These are phyloP conservation scores for Leucoptera coffeella DNA, from an alignment of 2,888 invertebrate species.

Conservation along the genomic window DNA sequence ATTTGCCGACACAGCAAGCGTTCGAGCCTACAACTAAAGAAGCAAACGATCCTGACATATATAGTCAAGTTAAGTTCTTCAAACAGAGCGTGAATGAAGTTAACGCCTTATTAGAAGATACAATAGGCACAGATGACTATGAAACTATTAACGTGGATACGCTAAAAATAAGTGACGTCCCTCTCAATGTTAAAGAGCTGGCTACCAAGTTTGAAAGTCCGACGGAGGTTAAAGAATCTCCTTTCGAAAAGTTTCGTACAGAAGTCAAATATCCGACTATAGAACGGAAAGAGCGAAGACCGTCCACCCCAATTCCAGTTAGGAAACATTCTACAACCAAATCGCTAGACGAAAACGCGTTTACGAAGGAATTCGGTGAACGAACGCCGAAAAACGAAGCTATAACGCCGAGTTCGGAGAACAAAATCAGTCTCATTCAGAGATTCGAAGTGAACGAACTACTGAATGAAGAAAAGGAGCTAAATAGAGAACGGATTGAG, in stretches of 20 bases:
- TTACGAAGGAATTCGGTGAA: constrained; percentile 59
- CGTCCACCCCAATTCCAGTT: too few species aligned
- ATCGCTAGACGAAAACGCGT: constrained; percentile 69
- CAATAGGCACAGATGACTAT: constrained; percentile 19
- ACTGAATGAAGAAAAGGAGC: constrained; percentile 45
- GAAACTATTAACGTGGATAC: constrained; percentile 32
- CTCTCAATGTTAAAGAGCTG: constrained; percentile 55
- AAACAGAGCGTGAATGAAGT: constrained; percentile 69
- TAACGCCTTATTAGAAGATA: constrained; percentile 47
- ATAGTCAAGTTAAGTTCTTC: constrained; percentile 73
- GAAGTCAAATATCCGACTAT: constrained; percentile 31
- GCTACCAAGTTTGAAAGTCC: constrained; percentile 61
- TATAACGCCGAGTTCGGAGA: constrained; percentile 56
- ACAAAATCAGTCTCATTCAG: constrained; percentile 56
- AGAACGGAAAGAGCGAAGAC: constrained; percentile 25
- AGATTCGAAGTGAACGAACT: constrained; percentile 27
- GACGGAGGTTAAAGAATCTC: constrained; percentile 49
- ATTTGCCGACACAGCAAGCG: constrained; percentile 52
- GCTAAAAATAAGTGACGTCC: constrained; percentile 21
- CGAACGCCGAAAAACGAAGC: constrained; percentile 16
- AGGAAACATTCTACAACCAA: too few species aligned
- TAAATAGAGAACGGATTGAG: constrained; percentile 78
- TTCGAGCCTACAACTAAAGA: constrained; percentile 37
- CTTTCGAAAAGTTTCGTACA: constrained; percentile 44
- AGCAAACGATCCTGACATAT: constrained; percentile 51